Evolutionary conservation across 2,113 vertebrate genomes (phyloP).

Genomic region (Panurus biarmicus): DNA sequence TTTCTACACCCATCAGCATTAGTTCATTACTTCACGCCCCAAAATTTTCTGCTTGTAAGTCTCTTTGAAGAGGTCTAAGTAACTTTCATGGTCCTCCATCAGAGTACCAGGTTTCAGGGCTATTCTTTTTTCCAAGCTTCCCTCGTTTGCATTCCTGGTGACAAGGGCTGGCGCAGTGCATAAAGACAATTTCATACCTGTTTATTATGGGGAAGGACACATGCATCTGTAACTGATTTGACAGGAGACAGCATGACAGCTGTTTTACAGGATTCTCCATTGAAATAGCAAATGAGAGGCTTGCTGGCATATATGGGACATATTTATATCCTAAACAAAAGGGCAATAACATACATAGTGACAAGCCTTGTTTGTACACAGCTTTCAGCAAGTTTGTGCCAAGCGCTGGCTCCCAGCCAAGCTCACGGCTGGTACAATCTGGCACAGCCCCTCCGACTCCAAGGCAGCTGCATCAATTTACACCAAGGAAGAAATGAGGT

Average conservation of each 20-base stretch:
- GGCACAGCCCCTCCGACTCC: neutral
- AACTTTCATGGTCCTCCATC: neutral
- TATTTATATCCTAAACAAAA: constrained; percentile 54
- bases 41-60: neutral
- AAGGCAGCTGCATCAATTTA: constrained; percentile 24
- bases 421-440: neutral
- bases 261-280: constrained; percentile 28
- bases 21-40: neutral
- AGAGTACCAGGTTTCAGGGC: neutral
- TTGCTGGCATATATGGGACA: constrained; percentile 20
- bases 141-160: neutral
- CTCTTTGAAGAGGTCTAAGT: neutral
- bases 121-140: neutral
- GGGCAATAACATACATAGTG: constrained; percentile 28
- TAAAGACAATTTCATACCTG: constrained; percentile 53
- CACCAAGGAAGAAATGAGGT: neutral
- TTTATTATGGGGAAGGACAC: constrained; percentile 32
- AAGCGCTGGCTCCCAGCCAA: constrained; percentile 13
- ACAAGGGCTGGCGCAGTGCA: neutral
- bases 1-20: neutral
- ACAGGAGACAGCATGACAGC: constrained; percentile 44
- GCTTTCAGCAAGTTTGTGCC: constrained; percentile 28
- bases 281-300: neutral
- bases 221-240: constrained; percentile 28
- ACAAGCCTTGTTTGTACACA: constrained; percentile 41